Evolutionary conservation across 1,140 invertebrate species (phyloP), one percentile per base, ranked within the genome.

Genomic region (Cotesia glomerata): DNA sequence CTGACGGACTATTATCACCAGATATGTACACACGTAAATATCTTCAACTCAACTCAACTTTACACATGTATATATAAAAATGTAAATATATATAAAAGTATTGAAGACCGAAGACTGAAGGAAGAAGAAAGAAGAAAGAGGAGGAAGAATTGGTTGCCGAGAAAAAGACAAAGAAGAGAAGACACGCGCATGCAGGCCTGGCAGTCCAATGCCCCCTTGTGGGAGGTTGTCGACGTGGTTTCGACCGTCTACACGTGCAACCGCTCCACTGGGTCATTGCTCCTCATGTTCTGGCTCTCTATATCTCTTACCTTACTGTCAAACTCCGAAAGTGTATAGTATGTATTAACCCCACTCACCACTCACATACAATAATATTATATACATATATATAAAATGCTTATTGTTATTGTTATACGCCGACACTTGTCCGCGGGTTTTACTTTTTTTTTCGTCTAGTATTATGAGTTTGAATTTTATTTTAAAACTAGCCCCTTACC

Each of bases 231-330:
- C 75, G 82, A 74, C 73, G 79, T 51, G 84, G 83, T 85, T 85
- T 85, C 76, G 71, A 73, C 62, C 74, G 71, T 67, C 65, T 78
- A 83, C 84, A 85, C 84, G 84, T 85, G 84, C 80, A 84, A 76
- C 78, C 75, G 78, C 76, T 77, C 78, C 81, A 85, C 76, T 85
- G 73, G 84, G 84, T 85, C 84, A 85, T 85, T 85, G 84, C 82
- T 84, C 84, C 78, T 74, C 73, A 68, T 75, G 64, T 59, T 36
- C 16, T 18, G 34, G 7, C 54, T 26, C 36, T 39, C 39, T 45
- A 45, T 45, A 45, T 45, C 7, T 45, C 39, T 45, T 45, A 45
- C 39, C 39, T 45, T 45, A 45, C 39, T 45, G 39, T 45, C 39
- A 45, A 45, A 45, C 39, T 45, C 5, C 26, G 26, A 26, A 26